Conservation (phyloP, 2,888 invertebrate genomes). For the Crematogaster levior region DNA sequence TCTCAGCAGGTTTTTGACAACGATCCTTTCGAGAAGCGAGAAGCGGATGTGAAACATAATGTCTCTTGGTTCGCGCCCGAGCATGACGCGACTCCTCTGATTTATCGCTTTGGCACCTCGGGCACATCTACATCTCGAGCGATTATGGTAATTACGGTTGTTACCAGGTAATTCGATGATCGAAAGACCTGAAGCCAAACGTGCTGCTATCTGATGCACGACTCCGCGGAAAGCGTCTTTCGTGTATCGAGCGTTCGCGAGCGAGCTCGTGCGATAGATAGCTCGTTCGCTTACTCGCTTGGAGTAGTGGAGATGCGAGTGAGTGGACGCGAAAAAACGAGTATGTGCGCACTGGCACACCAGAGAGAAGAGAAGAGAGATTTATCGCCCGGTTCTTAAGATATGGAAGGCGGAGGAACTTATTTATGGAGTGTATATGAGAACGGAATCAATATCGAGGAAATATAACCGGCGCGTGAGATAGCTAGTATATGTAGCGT, state of each 20-base stretch:
- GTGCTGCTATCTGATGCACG: conserved; percentile 59
- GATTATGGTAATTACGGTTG: conserved; percentile 65
- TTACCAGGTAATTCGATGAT: conserved; percentile 63
- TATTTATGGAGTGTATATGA: conserved; percentile 72
- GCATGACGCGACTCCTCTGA: conserved; percentile 50
- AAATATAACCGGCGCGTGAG: conserved; percentile 55
- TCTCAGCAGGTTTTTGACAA: conserved; percentile 33
- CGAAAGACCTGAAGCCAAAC: conserved; percentile 51
- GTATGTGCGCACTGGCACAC: conserved; percentile 3
- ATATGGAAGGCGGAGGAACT: conserved; percentile 69
- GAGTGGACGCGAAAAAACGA: conserved; percentile 20
- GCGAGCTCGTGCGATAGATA: conserved; percentile 32
- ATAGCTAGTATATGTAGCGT: conserved; percentile 43
- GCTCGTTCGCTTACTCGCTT: conserved; percentile 27
- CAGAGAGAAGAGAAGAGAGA: conserved; percentile 55
- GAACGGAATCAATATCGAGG: conserved; percentile 71
- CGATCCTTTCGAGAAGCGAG: conserved; percentile 18
- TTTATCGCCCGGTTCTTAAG: conserved; percentile 69
- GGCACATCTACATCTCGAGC: conserved; percentile 32
- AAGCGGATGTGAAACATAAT: conserved; percentile 25
- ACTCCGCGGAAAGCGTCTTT: conserved; percentile 46
- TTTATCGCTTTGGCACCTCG: conserved; percentile 62
- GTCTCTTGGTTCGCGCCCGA: conserved; percentile 35
- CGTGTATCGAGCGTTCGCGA: conserved; percentile 10
- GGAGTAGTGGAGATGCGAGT: conserved; percentile 26